Percentiles rank a stretch among this genome's conserved stretches.
These are phyloP conservation scores for Watsonalla binaria DNA, from an alignment of 2,888 invertebrate genomes.

Conservation along the genomic window DNA sequence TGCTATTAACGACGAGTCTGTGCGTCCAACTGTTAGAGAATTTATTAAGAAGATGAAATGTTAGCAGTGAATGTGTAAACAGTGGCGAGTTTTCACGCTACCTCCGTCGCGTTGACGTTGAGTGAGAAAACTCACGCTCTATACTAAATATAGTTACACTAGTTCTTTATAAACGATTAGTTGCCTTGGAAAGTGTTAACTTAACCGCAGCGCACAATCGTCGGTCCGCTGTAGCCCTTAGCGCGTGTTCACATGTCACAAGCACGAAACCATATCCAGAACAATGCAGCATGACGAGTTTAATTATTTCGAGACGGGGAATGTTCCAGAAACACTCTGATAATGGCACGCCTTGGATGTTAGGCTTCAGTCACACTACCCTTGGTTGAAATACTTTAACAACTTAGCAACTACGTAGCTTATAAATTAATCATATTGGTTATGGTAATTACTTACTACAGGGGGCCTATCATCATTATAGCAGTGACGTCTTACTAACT, in stretches of 20 bases:
- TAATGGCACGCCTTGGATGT: slow-evolving; percentile 26
- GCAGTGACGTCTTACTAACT: too few relatives aligned
- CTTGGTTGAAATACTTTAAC: neutral
- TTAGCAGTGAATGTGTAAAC: too few relatives aligned
- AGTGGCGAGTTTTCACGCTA: too few relatives aligned
- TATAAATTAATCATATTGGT: too few relatives aligned
- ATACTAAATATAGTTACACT: neutral
- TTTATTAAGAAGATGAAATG: too few relatives aligned
- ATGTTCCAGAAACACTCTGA: slow-evolving; percentile 38
- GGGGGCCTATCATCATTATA: too few relatives aligned
- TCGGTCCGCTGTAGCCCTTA: slow-evolving; percentile 10
- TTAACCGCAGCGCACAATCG: neutral
- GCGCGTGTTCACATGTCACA: slow-evolving; percentile 37
- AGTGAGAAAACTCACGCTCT: too few relatives aligned
- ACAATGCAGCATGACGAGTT: slow-evolving; percentile 53
- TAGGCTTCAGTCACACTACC: slow-evolving; percentile 7
- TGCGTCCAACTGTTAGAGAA: too few relatives aligned
- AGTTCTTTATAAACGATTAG: neutral
- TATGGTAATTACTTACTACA: too few relatives aligned
- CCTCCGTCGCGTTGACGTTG: too few relatives aligned
- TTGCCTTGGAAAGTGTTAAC: neutral
- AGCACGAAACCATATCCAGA: slow-evolving; percentile 33
- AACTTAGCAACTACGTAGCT: neutral
- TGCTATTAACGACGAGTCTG: too few relatives aligned
- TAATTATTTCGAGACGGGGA: slow-evolving; percentile 53